These are phyloP conservation scores for Drosophila paranaensis DNA, from an alignment of 2,888 invertebrate genomes.

Conservation along the genomic window DNA sequence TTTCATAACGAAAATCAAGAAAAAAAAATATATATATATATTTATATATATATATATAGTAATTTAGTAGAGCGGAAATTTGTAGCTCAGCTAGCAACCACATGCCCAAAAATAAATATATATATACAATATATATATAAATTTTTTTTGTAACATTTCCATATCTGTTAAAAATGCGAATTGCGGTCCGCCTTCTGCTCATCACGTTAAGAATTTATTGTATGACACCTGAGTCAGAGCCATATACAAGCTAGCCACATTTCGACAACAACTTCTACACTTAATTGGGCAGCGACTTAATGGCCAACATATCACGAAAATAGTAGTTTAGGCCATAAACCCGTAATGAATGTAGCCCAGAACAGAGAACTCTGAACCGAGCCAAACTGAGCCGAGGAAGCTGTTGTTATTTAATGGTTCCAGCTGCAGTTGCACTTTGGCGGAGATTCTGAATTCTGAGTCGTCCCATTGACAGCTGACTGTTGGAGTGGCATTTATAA, in stretches of 20 bases:
- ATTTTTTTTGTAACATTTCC: conserved; percentile 37
- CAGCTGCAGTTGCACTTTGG: conserved; percentile 44
- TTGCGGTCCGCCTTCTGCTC: conserved; percentile 58
- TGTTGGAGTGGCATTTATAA: conserved; percentile 51
- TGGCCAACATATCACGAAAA: conserved; percentile 59
- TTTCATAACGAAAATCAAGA: not conserved
- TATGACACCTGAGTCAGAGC: conserved; percentile 66
- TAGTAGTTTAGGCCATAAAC: conserved; percentile 41
- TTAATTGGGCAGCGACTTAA: conserved; percentile 72
- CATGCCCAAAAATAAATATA: conserved; percentile 21
- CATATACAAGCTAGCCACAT: conserved; percentile 48
- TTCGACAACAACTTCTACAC: conserved; percentile 33
- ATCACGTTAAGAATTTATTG: conserved; percentile 62
- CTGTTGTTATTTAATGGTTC: not conserved
- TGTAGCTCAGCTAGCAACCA: conserved; percentile 6
- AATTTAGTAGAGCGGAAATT: conserved; percentile 45
- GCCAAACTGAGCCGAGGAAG: not conserved
- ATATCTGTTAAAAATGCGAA: conserved; percentile 42
- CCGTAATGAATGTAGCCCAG: conserved; percentile 33
- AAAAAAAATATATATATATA: not conserved
- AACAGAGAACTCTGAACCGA: conserved; percentile 32
- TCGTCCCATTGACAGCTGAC: conserved; percentile 61
- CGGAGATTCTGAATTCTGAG: conserved; percentile 26
- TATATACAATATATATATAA: too few species aligned
- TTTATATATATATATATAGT: not conserved